These are phyloP conservation scores for Zeugodacus cucurbitae DNA, from an alignment of 1,140 invertebrate species.

Conservation along the genomic window DNA sequence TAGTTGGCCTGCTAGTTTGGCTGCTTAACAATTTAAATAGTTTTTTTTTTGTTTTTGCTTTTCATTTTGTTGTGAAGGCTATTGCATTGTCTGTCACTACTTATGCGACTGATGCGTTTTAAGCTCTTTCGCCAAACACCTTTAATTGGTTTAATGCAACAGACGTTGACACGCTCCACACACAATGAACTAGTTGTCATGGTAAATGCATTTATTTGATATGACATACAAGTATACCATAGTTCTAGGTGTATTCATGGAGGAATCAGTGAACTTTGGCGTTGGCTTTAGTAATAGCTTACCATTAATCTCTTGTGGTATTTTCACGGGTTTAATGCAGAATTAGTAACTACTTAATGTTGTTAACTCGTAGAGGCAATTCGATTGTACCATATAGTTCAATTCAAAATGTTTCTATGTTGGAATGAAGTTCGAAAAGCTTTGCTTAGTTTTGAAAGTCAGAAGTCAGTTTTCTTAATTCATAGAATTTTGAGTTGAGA, in stretches of 20 bases:
- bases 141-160: conserved; percentile 8
- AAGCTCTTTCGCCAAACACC: background rate
- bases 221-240: too few relatives aligned
- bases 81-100: background rate
- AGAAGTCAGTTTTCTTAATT: too few relatives aligned
- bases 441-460: too few relatives aligned
- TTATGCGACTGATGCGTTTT: background rate
- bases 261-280: background rate
- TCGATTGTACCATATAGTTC: background rate
- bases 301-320: background rate
- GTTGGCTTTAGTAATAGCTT: background rate
- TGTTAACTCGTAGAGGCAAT: background rate
- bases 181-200: background rate
- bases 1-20: background rate
- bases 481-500: too few relatives aligned
- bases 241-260: background rate
- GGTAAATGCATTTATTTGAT: background rate
- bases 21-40: background rate
- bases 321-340: background rate
- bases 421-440: too few relatives aligned
- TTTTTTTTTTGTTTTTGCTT: background rate
- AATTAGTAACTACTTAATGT: background rate
- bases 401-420: background rate
- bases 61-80: conserved; percentile 14
- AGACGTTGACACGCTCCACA: background rate